A percentile compares a stretch with the other conserved stretches of the same genome.
These are phyloP conservation scores for Apis dorsata DNA, from an alignment of 1,140 invertebrate species.

Conservation along the genomic window DNA sequence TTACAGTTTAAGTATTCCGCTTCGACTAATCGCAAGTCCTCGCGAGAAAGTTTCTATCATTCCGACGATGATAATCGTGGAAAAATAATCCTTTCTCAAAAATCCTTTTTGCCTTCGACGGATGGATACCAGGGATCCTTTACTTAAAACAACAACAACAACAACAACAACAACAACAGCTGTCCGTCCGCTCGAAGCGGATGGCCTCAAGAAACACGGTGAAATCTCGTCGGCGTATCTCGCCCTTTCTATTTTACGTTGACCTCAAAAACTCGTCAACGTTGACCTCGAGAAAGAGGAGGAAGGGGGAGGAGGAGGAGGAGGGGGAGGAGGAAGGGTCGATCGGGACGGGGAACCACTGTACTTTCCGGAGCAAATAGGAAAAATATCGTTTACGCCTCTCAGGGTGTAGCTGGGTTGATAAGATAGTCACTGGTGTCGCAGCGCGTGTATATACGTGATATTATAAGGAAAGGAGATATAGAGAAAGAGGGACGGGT, in stretches of 20 bases:
- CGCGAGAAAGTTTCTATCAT: not conserved
- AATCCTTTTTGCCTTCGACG: constrained; percentile 67
- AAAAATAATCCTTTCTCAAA: too few species aligned
- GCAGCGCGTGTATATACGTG: constrained; percentile 13
- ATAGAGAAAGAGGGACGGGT: constrained; percentile 41
- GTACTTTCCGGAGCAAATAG: constrained; percentile 45
- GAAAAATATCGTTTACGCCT: constrained; percentile 64
- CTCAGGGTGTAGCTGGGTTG: constrained; percentile 58
- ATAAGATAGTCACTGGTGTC: constrained; percentile 61
- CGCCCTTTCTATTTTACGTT: constrained; percentile 51
- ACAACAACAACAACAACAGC: not conserved
- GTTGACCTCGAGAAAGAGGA: too few species aligned
- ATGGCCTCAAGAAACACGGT: constrained; percentile 11
- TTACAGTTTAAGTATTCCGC: constrained; percentile 31
- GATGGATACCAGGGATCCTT: constrained; percentile 53
- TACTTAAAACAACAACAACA: not conserved
- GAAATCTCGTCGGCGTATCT: constrained; percentile 43
- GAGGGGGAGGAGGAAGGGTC: constrained; percentile 10
- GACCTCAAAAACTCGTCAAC: not conserved
- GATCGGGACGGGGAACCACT: constrained; percentile 36
- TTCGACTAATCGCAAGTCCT: constrained; percentile 4
- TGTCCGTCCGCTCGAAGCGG: constrained; percentile 24
- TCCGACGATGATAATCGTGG: not conserved
- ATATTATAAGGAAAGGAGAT: constrained; percentile 47
- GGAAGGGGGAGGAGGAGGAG: not conserved